Evolutionary conservation across 2,888 invertebrate species (phyloP), one percentile per base, ranked within the genome.

Genomic region (Allolobophora icterica): DNA sequence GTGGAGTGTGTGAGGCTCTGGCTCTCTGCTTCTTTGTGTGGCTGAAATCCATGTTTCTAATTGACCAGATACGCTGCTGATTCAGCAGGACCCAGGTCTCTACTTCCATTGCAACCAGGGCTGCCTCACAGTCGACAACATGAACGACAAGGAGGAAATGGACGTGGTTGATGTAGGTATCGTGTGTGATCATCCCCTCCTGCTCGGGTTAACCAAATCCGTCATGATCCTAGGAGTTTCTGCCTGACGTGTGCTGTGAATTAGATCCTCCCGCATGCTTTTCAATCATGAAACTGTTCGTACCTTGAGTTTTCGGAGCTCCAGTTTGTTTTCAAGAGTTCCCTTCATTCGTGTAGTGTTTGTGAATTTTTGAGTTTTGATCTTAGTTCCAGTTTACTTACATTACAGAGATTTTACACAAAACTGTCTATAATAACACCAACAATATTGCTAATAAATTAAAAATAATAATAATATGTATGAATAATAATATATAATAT

Each of bases 61-160:
- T 84, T 45, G n/a, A 45, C 15, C 91, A 93, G 98, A 97, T 0
- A 96, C 96, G 95, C 97, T 98, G 96, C 94, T 96, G 94, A 97
- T 99, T 95, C 97, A 97, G 94, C 97, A 98, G 96, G 97, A 98
- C 96, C 97, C 95, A 19, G 94, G 94, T 21, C 94, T 95, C 24
- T 99, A 99, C 97, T 96, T 96, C 96, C 98, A 97, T 97, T 98
- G 98, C 95, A 96, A 99, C 95, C 99, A 99, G 97, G 99, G 99
- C 96, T 98, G 98, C 97, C 95, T 96, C 89, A 97, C 97, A 94
- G 99, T 99, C 96, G 98, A 99, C 95, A 97, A 97, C 96, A 97
- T 99, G 94, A 98, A 99, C 96, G 99, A 99, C 96, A 89, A 89
- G 30, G 93, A 93, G 38, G 93, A 93, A 84, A 93, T 93, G 93